A percentile compares a stretch with the other conserved stretches of the same genome.
Evolutionary conservation across 53 echinoderm and acorn worm species (phyloP).

Genomic region (Holothuria scabra): DNA sequence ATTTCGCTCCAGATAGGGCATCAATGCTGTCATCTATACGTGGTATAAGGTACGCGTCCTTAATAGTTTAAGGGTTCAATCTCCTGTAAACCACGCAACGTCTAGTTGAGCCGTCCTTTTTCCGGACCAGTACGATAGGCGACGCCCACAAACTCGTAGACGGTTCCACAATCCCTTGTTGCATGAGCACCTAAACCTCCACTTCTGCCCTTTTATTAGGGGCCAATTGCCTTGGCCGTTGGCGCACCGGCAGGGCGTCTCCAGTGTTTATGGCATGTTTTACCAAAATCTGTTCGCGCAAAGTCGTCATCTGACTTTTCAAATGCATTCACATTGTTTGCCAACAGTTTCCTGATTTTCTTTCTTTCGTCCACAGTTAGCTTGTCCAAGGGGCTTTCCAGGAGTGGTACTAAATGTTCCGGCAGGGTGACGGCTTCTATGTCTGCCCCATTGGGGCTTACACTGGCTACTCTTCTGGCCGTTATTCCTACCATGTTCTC

Average conservation of each 20-base stretch:
- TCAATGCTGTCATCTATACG: constrained; percentile 49
- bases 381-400: not conserved
- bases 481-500: too few species aligned
- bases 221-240: constrained; percentile 55
- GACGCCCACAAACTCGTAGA: too few species aligned
- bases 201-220: constrained; percentile 48
- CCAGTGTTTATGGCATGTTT: constrained; percentile 65
- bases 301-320: constrained; percentile 61
- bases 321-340: too few species aligned
- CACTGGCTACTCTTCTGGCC: not conserved
- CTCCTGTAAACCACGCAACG: constrained; percentile 56
- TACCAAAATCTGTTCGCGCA: constrained; percentile 58
- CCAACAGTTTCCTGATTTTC: constrained; percentile 44
- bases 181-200: constrained; percentile 56
- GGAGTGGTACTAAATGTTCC: constrained; percentile 40
- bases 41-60: constrained; percentile 55
- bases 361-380: constrained; percentile 8
- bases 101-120: constrained; percentile 46
- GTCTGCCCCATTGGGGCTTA: not conserved
- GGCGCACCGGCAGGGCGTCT: constrained; percentile 50
- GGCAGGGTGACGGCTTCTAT: constrained; percentile 10
- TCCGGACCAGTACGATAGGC: constrained; percentile 42
- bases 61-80: constrained; percentile 35
- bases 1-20: constrained; percentile 35
- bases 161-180: constrained; percentile 61